Evolutionary conservation across 2,797 vertebrate species (phyloP).

Genomic region (Phalanger gymnotis): DNA sequence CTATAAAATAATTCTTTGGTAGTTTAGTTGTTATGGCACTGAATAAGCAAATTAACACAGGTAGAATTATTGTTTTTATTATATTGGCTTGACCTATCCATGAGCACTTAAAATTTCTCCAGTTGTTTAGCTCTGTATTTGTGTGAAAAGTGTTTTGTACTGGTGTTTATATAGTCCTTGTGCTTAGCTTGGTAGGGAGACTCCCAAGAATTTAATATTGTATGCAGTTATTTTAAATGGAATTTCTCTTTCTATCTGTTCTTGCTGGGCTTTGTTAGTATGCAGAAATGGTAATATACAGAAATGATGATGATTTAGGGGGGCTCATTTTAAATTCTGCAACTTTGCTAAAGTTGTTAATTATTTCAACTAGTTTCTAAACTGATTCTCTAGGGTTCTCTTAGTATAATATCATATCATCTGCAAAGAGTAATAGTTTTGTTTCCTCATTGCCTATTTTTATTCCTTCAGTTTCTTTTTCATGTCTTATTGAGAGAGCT

Average conservation of each 20-base stretch:
- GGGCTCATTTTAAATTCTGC: background rate
- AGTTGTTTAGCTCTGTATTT: background rate
- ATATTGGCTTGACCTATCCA: background rate
- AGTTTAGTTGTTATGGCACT: background rate
- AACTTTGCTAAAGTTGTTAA: background rate
- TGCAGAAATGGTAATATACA: background rate
- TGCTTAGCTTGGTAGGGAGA: background rate
- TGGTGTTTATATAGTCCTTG: background rate
- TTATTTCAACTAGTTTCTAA: background rate
- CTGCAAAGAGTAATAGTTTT: background rate
- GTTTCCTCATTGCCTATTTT: too few relatives aligned
- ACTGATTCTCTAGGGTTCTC: background rate
- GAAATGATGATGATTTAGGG: background rate
- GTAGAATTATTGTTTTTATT: background rate
- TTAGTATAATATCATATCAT: background rate
- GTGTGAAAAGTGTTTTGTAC: too few relatives aligned
- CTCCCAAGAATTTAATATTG: background rate
- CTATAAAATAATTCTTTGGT: background rate
- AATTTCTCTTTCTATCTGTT: background rate
- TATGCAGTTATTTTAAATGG: background rate
- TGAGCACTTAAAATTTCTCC: background rate
- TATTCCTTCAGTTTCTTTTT: too few relatives aligned
- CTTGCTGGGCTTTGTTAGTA: background rate
- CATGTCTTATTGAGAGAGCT: too few relatives aligned
- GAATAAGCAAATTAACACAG: background rate